Conservation (phyloP, 2,113 vertebrate genomes). For the Brienomyrus longianalis region DNA sequence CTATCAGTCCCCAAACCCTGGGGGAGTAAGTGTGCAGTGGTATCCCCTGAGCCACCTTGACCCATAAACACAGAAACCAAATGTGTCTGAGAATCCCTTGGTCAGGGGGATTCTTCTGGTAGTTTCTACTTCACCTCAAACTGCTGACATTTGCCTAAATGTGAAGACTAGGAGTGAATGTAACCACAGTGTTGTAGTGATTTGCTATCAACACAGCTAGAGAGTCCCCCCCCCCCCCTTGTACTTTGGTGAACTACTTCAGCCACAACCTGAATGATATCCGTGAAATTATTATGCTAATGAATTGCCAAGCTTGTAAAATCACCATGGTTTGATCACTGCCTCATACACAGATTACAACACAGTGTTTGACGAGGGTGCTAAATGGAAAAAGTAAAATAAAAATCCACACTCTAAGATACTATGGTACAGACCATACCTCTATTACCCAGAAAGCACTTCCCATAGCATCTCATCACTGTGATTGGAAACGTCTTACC, state of each 20-base stretch:
- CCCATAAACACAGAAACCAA: not conserved
- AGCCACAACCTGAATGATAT: not conserved
- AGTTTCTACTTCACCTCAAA: not conserved
- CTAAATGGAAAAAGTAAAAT: not conserved
- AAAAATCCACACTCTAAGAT: not conserved
- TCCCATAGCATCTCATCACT: not conserved
- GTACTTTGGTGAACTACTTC: not conserved
- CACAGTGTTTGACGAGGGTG: not conserved
- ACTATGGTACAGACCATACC: not conserved
- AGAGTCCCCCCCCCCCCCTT: not conserved
- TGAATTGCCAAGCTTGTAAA: not conserved
- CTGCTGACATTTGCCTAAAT: not conserved
- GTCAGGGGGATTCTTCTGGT: not conserved
- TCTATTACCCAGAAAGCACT: not conserved
- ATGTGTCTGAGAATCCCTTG: not conserved
- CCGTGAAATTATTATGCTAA: not conserved
- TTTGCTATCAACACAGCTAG: not conserved
- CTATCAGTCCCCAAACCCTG: not conserved
- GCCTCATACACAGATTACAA: not conserved
- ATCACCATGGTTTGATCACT: not conserved
- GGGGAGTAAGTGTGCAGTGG: not conserved
- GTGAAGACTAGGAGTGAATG: not conserved
- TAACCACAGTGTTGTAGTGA: not conserved
- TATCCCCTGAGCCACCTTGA: not conserved
- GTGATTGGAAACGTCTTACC: not conserved